Percentiles rank a stretch among this genome's conserved stretches.
Conservation (phyloP, 2,113 vertebrate species). For the Sylvietta virens region DNA sequence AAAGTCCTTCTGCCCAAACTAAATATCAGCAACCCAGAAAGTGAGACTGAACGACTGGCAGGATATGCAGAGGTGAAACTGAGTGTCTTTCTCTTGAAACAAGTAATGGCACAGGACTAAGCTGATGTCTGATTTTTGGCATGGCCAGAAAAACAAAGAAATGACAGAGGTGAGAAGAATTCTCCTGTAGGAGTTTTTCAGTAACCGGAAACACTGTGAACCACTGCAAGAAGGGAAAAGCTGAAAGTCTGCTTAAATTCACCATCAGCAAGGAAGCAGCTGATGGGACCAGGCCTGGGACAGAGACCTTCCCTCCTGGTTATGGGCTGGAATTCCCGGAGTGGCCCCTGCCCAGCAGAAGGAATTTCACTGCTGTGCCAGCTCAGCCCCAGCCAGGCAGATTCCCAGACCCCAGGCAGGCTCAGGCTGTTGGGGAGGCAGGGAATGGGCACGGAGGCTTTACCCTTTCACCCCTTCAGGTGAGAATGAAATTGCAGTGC, state of each 20-base stretch:
- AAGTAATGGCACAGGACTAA: not conserved
- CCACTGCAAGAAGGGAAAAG: not conserved
- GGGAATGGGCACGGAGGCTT: not conserved
- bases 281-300: not conserved
- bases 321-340: accelerated
- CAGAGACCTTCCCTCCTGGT: not conserved
- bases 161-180: not conserved
- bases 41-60: not conserved
- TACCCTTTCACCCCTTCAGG: not conserved
- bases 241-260: not conserved
- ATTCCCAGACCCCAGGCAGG: not conserved
- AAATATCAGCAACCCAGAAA: not conserved
- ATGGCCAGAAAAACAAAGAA: not conserved
- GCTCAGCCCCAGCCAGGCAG: not conserved
- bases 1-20: not conserved
- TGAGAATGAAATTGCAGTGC: not conserved
- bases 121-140: not conserved
- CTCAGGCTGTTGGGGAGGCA: not conserved
- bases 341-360: not conserved
- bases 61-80: not conserved
- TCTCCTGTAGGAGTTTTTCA: not conserved
- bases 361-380: not conserved
- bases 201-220: not conserved
- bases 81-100: not conserved
- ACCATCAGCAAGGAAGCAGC: not conserved